A percentile compares a stretch with the other conserved stretches of the same genome.
phyloP scores from a whole-genome alignment of 2,797 vertebrate species.

The Diglossa cyanea region DNA sequence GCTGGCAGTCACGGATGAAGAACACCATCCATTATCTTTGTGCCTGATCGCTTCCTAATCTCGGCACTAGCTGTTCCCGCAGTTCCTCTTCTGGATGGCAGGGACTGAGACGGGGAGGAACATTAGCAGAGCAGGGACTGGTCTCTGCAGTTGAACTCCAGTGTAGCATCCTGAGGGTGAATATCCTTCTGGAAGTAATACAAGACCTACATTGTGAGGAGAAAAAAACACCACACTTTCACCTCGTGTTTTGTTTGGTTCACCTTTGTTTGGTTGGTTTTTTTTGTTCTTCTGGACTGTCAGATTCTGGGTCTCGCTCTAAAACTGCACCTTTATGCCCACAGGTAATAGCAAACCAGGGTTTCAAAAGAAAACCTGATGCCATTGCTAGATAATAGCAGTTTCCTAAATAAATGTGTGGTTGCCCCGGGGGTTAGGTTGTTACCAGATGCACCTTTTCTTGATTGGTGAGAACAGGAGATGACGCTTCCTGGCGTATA shows the following conservation, averaged over 20 bases:
- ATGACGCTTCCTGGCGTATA: slow-evolving; percentile 75
- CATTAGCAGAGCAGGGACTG: background rate
- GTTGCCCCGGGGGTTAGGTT: slow-evolving; percentile 56
- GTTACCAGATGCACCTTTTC: slow-evolving; percentile 71
- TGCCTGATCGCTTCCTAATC: background rate
- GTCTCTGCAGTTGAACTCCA: background rate
- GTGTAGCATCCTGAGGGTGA: background rate
- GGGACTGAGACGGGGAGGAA: background rate
- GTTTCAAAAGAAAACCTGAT: slow-evolving; percentile 72
- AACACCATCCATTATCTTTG: background rate
- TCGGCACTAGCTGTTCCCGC: background rate
- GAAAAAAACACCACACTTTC: background rate
- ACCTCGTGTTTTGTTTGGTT: background rate
- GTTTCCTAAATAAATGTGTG: slow-evolving; percentile 66
- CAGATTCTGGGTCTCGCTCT: background rate
- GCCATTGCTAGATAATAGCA: slow-evolving; percentile 63
- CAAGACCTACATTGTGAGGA: background rate
- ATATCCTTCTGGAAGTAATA: background rate
- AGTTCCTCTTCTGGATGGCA: background rate
- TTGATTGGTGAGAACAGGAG: slow-evolving; percentile 73
- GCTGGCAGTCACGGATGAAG: background rate
- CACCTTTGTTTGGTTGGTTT: background rate
- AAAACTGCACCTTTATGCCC: slow-evolving; percentile 62
- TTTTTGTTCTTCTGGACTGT: background rate
- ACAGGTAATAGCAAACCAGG: slow-evolving; percentile 73